Conservation (phyloP, 2,113 vertebrate species). For the Pteronura brasiliensis region DNA sequence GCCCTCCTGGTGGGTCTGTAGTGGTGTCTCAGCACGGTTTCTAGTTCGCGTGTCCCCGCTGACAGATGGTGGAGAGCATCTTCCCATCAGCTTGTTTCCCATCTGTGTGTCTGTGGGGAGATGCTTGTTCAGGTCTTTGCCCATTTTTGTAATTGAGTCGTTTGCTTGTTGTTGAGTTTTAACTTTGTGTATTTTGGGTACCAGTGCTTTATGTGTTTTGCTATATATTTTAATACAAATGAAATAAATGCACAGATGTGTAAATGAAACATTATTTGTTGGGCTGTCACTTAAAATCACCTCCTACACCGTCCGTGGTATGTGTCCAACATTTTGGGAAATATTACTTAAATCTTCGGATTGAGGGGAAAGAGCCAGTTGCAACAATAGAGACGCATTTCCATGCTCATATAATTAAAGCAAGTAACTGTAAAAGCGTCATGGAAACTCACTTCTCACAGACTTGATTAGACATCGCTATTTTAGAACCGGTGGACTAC, state of each 20-base stretch:
- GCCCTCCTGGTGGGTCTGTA: neutral
- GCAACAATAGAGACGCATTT: neutral
- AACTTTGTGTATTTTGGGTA: neutral
- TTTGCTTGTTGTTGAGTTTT: neutral
- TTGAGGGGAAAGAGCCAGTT: neutral
- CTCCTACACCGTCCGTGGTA: neutral
- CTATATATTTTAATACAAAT: neutral
- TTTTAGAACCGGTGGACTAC: accelerated
- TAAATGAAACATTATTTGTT: neutral
- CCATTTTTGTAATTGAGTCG: neutral
- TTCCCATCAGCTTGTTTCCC: neutral
- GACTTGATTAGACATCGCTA: neutral
- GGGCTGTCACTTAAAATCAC: neutral
- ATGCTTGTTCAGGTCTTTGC: neutral
- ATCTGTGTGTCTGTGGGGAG: neutral
- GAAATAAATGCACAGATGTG: neutral
- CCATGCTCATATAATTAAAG: neutral
- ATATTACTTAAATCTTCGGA: neutral
- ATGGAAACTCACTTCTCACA: neutral
- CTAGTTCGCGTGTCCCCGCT: neutral
- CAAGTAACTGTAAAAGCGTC: neutral
- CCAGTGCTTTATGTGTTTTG: neutral
- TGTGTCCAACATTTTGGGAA: neutral
- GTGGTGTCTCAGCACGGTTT: neutral
- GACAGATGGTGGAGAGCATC: accelerated